Conservation (phyloP, 2,888 invertebrate species). For the Drosophila anceps region DNA sequence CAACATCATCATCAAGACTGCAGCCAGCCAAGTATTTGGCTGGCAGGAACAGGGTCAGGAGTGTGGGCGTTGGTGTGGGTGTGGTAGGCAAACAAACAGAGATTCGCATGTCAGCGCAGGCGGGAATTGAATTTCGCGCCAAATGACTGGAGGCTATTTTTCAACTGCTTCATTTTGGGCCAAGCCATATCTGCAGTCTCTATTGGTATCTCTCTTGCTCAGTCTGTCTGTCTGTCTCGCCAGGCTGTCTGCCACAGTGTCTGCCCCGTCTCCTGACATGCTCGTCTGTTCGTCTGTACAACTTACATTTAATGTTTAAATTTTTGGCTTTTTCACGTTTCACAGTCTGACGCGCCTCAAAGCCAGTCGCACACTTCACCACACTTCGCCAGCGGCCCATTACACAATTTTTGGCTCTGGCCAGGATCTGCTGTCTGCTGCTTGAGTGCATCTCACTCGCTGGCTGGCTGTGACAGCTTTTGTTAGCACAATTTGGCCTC, state of each 20-base stretch:
- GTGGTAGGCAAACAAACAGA: constrained; percentile 21
- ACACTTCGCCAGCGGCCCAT: constrained; percentile 58
- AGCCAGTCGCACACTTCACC: constrained; percentile 60
- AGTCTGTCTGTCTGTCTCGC: constrained; percentile 40
- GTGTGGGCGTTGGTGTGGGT: not conserved
- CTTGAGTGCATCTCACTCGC: constrained; percentile 66
- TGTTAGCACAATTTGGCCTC: constrained; percentile 61
- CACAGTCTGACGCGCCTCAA: constrained; percentile 79
- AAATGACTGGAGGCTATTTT: constrained; percentile 78
- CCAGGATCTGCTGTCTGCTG: constrained; percentile 69
- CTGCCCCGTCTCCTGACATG: constrained; percentile 8
- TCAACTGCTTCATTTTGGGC: constrained; percentile 71
- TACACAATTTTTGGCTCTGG: constrained; percentile 69
- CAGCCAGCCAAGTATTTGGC: constrained; percentile 9
- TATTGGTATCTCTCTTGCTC: constrained; percentile 30
- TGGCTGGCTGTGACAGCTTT: constrained; percentile 69
- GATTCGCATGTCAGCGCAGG: constrained; percentile 79
- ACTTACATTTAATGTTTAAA: constrained; percentile 75
- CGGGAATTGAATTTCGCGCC: constrained; percentile 81
- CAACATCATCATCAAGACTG: constrained; percentile 48
- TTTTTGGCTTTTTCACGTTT: constrained; percentile 78
- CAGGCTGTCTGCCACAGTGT: constrained; percentile 30
- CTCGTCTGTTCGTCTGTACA: constrained; percentile 41
- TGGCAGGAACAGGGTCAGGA: not conserved
- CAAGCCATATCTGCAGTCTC: constrained; percentile 52